Percentiles rank a stretch among this genome's conserved stretches.
Conservation (phyloP, 2,888 invertebrate species). For the Acronicta leporina region DNA sequence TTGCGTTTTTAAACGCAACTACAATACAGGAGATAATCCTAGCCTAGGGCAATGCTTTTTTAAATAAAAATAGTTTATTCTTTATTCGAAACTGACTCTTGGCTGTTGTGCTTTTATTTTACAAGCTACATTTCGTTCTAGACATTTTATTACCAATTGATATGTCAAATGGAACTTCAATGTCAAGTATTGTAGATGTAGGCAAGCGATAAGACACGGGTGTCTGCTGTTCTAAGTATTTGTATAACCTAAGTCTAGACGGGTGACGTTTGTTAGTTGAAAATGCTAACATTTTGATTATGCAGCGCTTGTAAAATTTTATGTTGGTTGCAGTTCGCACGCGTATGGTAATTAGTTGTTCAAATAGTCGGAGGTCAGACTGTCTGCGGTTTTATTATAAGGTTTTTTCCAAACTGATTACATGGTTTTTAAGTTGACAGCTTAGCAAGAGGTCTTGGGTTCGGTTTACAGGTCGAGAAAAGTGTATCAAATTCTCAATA, state of each 20-base stretch:
- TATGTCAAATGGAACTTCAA: conserved; percentile 22
- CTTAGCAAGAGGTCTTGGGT: no score
- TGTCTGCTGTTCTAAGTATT: conserved; percentile 12
- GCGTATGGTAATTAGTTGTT: conserved; percentile 9
- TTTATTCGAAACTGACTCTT: no score
- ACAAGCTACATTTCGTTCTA: no score
- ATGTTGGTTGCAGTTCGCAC: background rate
- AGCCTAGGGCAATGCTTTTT: no score
- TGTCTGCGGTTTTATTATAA: background rate
- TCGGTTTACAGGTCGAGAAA: no score
- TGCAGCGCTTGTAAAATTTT: conserved; percentile 7
- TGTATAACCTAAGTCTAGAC: conserved; percentile 21
- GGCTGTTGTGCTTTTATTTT: no score
- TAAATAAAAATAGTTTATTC: no score
- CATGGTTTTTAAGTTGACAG: no score
- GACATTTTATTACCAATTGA: conserved; percentile 29
- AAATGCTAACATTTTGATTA: conserved; percentile 10
- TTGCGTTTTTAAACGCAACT: no score
- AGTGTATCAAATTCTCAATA: no score
- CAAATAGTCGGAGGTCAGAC: conserved; percentile 1
- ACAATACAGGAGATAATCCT: no score
- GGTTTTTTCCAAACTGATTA: no score
- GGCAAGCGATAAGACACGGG: conserved; percentile 10
- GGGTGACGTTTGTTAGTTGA: conserved; percentile 15
- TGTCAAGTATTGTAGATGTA: conserved; percentile 14